Percentiles rank a stretch among this genome's conserved stretches.
phyloP scores from a whole-genome alignment of 2,888 invertebrate genomes.

The Drosophila parthenogenetica region DNA sequence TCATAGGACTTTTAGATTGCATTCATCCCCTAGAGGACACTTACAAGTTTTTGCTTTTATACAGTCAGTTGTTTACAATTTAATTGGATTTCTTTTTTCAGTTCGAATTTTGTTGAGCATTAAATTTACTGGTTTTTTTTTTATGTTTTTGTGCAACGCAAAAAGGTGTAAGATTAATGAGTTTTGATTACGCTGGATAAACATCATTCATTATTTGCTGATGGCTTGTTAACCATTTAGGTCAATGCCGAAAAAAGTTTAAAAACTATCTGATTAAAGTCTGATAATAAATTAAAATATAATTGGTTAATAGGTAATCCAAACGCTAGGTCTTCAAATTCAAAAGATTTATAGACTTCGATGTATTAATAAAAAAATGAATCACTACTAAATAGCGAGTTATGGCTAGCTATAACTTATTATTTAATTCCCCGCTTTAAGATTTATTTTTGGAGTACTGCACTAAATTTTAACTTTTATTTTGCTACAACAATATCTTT shows the following conservation, averaged over 20 bases:
- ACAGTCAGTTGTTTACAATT: slow-evolving; percentile 25
- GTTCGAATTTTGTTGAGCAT: not conserved
- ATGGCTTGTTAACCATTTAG: slow-evolving; percentile 6
- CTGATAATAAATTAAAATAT: slow-evolving; percentile 29
- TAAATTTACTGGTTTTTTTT: no score
- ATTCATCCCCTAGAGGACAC: slow-evolving; percentile 2
- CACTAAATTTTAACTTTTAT: no score
- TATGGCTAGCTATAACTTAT: not conserved
- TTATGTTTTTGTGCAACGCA: slow-evolving; percentile 38
- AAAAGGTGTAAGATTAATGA: slow-evolving; percentile 67
- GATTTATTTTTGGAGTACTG: no score
- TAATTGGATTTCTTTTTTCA: not conserved
- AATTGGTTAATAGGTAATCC: slow-evolving; percentile 19
- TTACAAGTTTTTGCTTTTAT: slow-evolving; percentile 11
- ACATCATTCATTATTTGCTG: slow-evolving; percentile 40
- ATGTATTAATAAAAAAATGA: not conserved
- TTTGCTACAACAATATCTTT: no score
- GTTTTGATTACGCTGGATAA: slow-evolving; percentile 52
- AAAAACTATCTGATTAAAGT: slow-evolving; percentile 36
- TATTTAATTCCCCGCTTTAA: not conserved
- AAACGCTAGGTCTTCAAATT: not conserved
- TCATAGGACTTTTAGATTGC: slow-evolving; percentile 14
- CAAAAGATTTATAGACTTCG: not conserved
- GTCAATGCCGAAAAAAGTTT: slow-evolving; percentile 42
- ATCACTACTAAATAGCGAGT: not conserved